Conservation (phyloP, 2,888 invertebrate genomes). For the Agonopterix arenella region DNA sequence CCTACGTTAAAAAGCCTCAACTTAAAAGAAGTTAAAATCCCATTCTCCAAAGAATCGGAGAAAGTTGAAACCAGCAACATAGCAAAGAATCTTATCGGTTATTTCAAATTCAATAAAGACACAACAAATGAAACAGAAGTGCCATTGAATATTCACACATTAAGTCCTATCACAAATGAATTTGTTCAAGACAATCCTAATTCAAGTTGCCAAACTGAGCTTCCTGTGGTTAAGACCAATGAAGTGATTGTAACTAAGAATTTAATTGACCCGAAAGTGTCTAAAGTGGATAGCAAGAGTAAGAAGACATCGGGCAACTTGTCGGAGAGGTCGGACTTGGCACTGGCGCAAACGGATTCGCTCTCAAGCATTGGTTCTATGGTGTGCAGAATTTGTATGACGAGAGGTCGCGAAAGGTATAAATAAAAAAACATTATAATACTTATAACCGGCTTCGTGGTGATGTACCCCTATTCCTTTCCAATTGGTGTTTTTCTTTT, state of each 20-base stretch:
- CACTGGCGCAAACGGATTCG: constrained; percentile 50
- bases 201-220: constrained; percentile 30
- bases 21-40: constrained; percentile 43
- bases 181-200: constrained; percentile 27
- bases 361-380: constrained; percentile 75
- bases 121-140: constrained; percentile 26
- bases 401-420: constrained; percentile 62
- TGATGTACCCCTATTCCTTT: too few relatives aligned
- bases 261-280: constrained; percentile 32
- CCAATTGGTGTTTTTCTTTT: too few relatives aligned
- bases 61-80: too few relatives aligned
- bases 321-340: constrained; percentile 53
- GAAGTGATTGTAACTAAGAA: constrained; percentile 42
- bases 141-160: constrained; percentile 31
- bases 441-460: too few relatives aligned
- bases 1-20: constrained; percentile 25
- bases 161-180: constrained; percentile 18
- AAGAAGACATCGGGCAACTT: constrained; percentile 48
- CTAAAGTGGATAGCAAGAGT: constrained; percentile 30
- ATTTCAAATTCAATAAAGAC: constrained; percentile 52
- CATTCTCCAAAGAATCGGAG: constrained; percentile 7
- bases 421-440: too few relatives aligned
- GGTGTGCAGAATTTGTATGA: constrained; percentile 82
- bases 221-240: constrained; percentile 22
- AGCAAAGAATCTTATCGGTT: constrained; percentile 54